Conservation (phyloP, 2,113 vertebrate genomes). For the Malurus elegans region DNA sequence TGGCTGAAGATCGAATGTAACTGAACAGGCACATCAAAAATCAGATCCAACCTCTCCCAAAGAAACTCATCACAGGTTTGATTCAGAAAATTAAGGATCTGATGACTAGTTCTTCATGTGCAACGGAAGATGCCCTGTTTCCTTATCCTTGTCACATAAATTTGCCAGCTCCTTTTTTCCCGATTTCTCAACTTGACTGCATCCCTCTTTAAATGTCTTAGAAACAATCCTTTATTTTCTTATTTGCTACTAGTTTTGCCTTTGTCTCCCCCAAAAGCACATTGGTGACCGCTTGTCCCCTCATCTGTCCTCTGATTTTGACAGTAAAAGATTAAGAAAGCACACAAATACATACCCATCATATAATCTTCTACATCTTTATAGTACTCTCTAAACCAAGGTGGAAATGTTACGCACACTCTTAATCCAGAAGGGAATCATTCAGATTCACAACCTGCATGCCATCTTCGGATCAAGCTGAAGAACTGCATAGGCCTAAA, state of each 20-base stretch:
- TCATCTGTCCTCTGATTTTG: neutral
- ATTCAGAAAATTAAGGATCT: neutral
- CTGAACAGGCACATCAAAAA: neutral
- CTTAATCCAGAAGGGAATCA: neutral
- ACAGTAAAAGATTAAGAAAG: neutral
- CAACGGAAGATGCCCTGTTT: neutral
- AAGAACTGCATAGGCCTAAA: neutral
- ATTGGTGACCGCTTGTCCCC: neutral
- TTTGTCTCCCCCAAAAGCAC: neutral
- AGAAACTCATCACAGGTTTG: neutral
- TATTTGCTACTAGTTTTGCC: neutral
- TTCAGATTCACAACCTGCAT: neutral
- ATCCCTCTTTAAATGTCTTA: neutral
- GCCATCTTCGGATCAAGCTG: accelerated
- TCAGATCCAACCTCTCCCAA: neutral
- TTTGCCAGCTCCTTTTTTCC: neutral
- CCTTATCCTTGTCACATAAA: neutral
- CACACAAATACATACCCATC: neutral
- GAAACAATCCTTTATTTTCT: neutral
- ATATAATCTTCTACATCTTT: neutral
- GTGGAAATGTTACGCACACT: neutral
- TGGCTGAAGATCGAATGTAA: neutral
- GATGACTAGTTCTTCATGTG: neutral
- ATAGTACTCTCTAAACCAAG: neutral
- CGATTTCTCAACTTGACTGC: neutral